Conservation (phyloP, 2,888 invertebrate genomes). For the Acronicta psi region DNA sequence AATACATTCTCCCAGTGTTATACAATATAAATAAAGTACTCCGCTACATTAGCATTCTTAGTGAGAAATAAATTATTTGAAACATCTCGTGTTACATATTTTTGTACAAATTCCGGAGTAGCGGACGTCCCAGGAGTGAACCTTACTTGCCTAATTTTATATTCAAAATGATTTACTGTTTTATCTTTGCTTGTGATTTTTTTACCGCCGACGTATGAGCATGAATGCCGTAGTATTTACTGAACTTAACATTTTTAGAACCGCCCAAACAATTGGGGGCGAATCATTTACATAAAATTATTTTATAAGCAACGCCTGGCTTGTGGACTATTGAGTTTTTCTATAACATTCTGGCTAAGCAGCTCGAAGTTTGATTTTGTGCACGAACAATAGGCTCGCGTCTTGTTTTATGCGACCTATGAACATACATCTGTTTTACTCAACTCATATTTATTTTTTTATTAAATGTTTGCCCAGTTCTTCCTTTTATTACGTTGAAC, state of each 20-base stretch:
- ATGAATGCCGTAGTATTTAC: slow-evolving; percentile 24
- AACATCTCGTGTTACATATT: slow-evolving; percentile 45
- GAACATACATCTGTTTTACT: no score
- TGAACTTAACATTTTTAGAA: slow-evolving; percentile 17
- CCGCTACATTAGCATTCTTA: slow-evolving; percentile 32
- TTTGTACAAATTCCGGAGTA: slow-evolving; percentile 47
- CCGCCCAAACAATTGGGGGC: slow-evolving; percentile 1
- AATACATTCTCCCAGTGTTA: slow-evolving; percentile 1
- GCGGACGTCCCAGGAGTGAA: slow-evolving; percentile 41
- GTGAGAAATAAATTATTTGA: slow-evolving; percentile 46
- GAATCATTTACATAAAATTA: no score
- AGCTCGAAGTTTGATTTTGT: no score
- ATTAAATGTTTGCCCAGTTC: no score
- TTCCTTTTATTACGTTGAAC: no score
- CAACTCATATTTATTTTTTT: no score
- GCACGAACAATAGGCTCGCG: no score
- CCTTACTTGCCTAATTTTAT: slow-evolving; percentile 52
- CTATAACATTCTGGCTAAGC: no score
- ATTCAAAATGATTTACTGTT: slow-evolving; percentile 56
- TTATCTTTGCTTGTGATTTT: slow-evolving; percentile 44
- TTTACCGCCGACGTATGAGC: slow-evolving; percentile 30
- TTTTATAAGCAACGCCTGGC: no score
- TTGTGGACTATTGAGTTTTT: no score
- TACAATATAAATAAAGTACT: slow-evolving; percentile 31
- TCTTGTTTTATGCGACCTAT: no score